Base-by-base conservation (phyloP, 30 jellyfish, hydroid and myxozoan genomes). In the Cassiopea andromeda region DNA sequence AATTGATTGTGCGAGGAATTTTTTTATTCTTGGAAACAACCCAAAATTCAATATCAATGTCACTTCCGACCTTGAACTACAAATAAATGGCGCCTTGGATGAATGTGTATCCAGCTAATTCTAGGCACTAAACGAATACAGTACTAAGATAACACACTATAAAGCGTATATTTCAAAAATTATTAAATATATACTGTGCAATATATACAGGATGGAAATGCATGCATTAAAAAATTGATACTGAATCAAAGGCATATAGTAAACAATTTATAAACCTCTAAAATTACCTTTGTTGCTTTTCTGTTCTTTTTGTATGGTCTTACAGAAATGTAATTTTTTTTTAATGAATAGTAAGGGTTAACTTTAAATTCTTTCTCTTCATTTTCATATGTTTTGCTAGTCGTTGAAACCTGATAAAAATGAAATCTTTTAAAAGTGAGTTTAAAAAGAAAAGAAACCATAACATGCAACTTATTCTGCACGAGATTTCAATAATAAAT, bases 341-440 rank as follows among this genome's bases (percentile, higher is more conserved):
- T 61, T 7, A 82, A 16, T 48, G 96, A 88, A 44, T 13, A 44
- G 85, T 88, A 88, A 0, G 96, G 96, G 44, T 76, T 58, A 9
- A 88, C 67, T 19, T 38, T 54, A 50, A 88, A 38, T 18, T 79
- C 68, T 3, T 80, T 73, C 61, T 48, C 60, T 46, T 90, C 84
- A 13, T 79, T 80, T 60, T 70, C 75, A 1, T 58, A 54, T 1
- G 44, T 44, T 7, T 49, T 61, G 44, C 60, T 73, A 15, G 46
- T 71, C n/a, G 96, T 80, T 58, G 7, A 19, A 27, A 80, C 91
- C 96, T 88, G 47, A 48, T 57, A 14, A 60, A 54, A 43, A 2
- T 8, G 7, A 1, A 8, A 6, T 14, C 10, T 61, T 17, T 4
- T 57, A 57, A 57, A 57, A 5, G 13, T 13, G 13, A 7, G 68